Conservation (phyloP, 2,888 invertebrate genomes). For the Drosophila eohydei region DNA sequence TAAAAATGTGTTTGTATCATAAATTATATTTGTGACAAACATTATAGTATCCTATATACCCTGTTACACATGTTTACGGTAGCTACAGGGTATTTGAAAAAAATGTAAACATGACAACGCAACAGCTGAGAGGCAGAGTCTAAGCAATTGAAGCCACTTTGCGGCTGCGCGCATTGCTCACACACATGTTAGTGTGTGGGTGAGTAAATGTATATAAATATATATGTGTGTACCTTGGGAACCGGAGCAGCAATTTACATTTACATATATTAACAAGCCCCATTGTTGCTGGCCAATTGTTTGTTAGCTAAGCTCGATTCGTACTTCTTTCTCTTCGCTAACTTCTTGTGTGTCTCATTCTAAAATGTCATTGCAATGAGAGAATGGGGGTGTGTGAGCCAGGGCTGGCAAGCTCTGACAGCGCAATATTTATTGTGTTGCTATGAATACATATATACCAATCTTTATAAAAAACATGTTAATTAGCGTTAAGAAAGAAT, state of each 20-base stretch:
- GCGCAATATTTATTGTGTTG: not conserved
- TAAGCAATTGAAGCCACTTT: constrained; percentile 40
- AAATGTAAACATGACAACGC: constrained; percentile 30
- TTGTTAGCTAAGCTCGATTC: constrained; percentile 11
- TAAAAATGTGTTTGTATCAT: not conserved
- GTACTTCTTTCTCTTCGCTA: constrained; percentile 3
- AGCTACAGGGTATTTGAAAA: constrained; percentile 31
- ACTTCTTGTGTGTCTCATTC: constrained; percentile 10
- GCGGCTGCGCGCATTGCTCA: constrained; percentile 43
- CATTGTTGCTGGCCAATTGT: constrained; percentile 28
- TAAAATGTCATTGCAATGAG: constrained; percentile 29
- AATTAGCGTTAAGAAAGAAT: not conserved
- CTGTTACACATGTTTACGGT: not conserved
- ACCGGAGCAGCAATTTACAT: constrained; percentile 40
- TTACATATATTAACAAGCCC: constrained; percentile 17
- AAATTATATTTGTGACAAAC: not conserved
- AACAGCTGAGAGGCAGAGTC: constrained; percentile 44
- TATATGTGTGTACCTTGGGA: constrained; percentile 31
- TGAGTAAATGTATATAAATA: not conserved
- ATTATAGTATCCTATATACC: not conserved
- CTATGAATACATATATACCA: not conserved
- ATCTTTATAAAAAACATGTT: not conserved
- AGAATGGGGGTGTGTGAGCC: constrained; percentile 4
- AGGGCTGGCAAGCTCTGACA: constrained; percentile 27
- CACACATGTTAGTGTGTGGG: not conserved